A percentile compares a stretch with the other conserved stretches of the same genome.
Evolutionary conservation across 2,797 vertebrate genomes (phyloP).

Genomic region (Anguilla obscura): DNA sequence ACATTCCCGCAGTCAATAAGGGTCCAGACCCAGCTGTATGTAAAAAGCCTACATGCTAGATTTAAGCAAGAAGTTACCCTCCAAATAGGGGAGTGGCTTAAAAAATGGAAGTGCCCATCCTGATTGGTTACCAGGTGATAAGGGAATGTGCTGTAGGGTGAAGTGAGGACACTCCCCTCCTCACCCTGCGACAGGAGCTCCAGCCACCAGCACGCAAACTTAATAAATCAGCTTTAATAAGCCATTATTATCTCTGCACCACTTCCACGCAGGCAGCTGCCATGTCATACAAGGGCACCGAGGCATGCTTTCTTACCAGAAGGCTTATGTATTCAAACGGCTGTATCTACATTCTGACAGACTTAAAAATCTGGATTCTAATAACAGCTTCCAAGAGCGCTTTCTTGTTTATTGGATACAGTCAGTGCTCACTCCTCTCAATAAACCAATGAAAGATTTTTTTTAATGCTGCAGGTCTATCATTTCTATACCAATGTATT

Average conservation of each 20-base stretch:
- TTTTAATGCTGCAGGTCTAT: not conserved
- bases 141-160: not conserved
- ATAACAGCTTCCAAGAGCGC: not conserved
- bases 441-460: not conserved
- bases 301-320: not conserved
- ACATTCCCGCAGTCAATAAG: not conserved
- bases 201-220: not conserved
- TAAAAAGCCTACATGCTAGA: not conserved
- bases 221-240: not conserved
- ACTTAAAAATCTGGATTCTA: not conserved
- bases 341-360: not conserved
- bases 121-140: not conserved
- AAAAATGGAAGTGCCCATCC: not conserved
- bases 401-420: not conserved
- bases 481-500: too few relatives aligned
- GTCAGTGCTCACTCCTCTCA: not conserved
- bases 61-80: not conserved
- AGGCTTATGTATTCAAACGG: not conserved
- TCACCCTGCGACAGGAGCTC: not conserved
- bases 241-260: not conserved
- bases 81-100: not conserved
- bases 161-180: not conserved
- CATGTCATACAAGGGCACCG: slow-evolving; percentile 8
- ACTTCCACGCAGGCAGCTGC: not conserved
- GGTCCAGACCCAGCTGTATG: not conserved